A percentile compares a stretch with the other conserved stretches of the same genome.
These are phyloP conservation scores for Asarcornis scutulata DNA, from an alignment of 2,113 vertebrate genomes.

Conservation along the genomic window DNA sequence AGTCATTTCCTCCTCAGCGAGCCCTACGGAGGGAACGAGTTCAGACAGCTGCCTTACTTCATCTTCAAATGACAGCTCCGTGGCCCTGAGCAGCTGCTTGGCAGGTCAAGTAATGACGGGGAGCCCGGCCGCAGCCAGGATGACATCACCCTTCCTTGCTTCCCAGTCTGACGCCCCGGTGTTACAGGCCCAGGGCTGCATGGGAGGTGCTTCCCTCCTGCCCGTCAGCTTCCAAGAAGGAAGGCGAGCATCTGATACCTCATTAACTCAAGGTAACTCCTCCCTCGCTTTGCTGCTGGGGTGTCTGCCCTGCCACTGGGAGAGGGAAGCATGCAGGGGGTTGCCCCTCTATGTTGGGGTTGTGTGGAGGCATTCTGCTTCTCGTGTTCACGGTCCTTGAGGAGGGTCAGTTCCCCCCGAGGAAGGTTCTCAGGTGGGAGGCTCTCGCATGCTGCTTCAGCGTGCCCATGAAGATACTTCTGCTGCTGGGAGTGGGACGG, in stretches of 20 bases:
- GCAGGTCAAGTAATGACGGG: conserved; percentile 75
- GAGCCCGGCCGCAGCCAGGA: conserved; percentile 72
- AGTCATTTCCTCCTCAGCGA: conserved; percentile 81
- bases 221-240: conserved; percentile 93
- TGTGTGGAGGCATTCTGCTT: neutral
- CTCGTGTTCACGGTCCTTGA: rapidly evolving
- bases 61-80: conserved; percentile 73
- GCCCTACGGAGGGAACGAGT: conserved; percentile 87
- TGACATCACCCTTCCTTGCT: conserved; percentile 77
- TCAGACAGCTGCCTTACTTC: conserved; percentile 92
- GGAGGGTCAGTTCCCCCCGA: neutral
- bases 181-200: conserved; percentile 85
- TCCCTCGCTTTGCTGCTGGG: neutral
- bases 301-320: neutral
- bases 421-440: neutral
- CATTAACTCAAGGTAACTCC: conserved; percentile 91
- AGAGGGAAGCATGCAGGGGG: neutral
- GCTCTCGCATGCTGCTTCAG: neutral
- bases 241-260: conserved; percentile 96
- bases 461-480: neutral
- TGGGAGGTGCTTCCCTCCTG: conserved; percentile 79
- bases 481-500: neutral
- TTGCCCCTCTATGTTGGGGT: neutral
- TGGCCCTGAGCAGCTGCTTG: conserved; percentile 75
- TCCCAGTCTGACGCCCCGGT: conserved; percentile 88